Evolutionary conservation across 64 coral and sea anemone species (phyloP).

Genomic region (Pocillopora verrucosa): DNA sequence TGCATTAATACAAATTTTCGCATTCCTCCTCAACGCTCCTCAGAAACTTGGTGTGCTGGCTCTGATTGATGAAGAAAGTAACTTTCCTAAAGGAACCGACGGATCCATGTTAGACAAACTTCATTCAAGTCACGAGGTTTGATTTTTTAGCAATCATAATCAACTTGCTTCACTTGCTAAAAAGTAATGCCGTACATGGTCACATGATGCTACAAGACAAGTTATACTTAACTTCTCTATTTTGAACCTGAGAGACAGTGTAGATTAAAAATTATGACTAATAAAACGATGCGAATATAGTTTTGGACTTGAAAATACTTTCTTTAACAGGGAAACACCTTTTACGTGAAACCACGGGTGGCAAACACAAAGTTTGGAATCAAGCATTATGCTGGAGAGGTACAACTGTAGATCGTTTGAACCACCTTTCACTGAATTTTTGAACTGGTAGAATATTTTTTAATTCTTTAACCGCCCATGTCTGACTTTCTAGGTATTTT

Average conservation of each 20-base stretch:
- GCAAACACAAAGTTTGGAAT: slow-evolving; percentile 97
- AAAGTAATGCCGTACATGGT: too few species aligned
- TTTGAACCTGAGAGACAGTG: too few species aligned
- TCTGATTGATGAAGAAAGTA: slow-evolving; percentile 96
- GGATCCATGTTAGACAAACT: slow-evolving; percentile 92
- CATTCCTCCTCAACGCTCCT: neutral
- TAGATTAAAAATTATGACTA: neutral
- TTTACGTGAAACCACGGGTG: slow-evolving; percentile 96
- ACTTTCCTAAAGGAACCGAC: slow-evolving; percentile 98
- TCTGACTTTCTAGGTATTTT: slow-evolving; percentile 67
- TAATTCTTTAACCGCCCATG: neutral
- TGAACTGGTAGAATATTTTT: too few species aligned
- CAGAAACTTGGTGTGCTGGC: slow-evolving; percentile 97
- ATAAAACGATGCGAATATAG: neutral
- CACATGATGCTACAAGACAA: too few species aligned
- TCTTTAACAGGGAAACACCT: slow-evolving; percentile 65
- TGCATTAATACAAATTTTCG: neutral
- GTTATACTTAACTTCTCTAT: too few species aligned
- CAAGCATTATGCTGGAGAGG: slow-evolving; percentile 98
- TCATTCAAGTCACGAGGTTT: slow-evolving; percentile 95
- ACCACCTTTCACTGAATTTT: neutral
- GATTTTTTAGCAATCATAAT: neutral
- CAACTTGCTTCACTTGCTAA: neutral
- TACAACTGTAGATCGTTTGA: slow-evolving; percentile 19
- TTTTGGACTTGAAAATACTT: neutral